Evolutionary conservation across 2,113 vertebrate species (phyloP), one percentile per base, ranked within the genome.

Genomic region (Psettodes erumei): DNA sequence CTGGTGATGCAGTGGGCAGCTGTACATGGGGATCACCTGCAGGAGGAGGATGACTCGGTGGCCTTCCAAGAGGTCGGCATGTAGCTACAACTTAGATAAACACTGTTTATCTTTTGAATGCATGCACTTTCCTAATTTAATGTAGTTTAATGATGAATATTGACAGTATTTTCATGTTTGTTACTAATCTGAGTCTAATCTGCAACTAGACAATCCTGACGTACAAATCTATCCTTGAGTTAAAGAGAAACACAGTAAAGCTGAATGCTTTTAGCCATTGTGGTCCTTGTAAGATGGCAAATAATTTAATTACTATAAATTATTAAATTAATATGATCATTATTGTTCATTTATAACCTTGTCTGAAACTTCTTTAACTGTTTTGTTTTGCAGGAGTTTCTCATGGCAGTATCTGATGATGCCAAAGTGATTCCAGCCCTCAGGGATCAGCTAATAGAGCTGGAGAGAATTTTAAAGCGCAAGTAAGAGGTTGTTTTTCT

Each of bases 1-100:
- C 94, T 99, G 90, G 96, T 97, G 77, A 90, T 96, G 73, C 97
- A 96, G 80, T 99, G 98, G 98, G 94, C 95, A 0, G 89, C 92
- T 27, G 82, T 95, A 1, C 95, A 97, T 12, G 95, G 95, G 72
- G 95, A 97, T 35, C 79, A 96, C 51, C 93, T 99, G 6, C 97
- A 96, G 86, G 96, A 98, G 79, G 98, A 99, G 68, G 96, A 97
- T 19, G 87, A 91, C 66, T 94, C 95, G 0, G 72, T 95, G 86
- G 92, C 94, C 66, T 99, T 99, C 86, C 90, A 99, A 21, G 95
- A 98, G 96, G 98, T 99, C 60, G 72, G 90, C n/a, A n/a, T 43
- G 21, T 25, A 50, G n/a, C 16, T 7, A n/a, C n/a, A n/a, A n/a
- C n/a, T n/a, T n/a, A n/a, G n/a, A n/a, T n/a, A n/a, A n/a, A n/a